Evolutionary conservation across 2,888 invertebrate species (phyloP).

Genomic region (Hydriomena furcata): DNA sequence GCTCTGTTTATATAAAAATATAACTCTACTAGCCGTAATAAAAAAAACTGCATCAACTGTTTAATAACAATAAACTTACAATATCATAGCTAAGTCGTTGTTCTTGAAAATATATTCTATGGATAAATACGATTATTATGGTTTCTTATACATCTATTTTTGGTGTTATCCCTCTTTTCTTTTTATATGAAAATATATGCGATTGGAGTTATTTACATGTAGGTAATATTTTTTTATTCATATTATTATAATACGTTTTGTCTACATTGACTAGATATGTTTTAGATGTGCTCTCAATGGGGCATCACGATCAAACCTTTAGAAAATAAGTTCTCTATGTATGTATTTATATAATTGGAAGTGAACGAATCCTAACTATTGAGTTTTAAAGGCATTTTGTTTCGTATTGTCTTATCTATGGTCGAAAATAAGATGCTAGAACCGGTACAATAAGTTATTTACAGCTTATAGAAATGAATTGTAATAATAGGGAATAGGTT

Average conservation of each 20-base stretch:
- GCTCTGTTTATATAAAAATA: conserved; percentile 25
- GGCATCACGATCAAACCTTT: conserved; percentile 64
- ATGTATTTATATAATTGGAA: conserved; percentile 45
- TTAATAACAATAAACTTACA: conserved; percentile 6
- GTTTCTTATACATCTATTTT: conserved; percentile 44
- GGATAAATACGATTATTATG: conserved; percentile 44
- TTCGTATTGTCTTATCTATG: conserved; percentile 83
- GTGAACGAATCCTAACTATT: conserved; percentile 77
- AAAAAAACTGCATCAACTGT: not conserved
- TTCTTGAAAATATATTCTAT: conserved; percentile 35
- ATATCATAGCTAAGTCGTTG: conserved; percentile 21
- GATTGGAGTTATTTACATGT: conserved; percentile 74
- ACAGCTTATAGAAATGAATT: not conserved
- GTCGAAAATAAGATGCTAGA: conserved; percentile 59
- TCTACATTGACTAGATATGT: conserved; percentile 83
- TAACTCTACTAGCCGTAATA: conserved; percentile 12
- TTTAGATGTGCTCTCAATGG: conserved; percentile 70
- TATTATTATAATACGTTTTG: conserved; percentile 50
- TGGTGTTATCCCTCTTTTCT: conserved; percentile 49
- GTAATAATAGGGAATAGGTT: not conserved
- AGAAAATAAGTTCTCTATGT: conserved; percentile 74
- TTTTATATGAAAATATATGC: conserved; percentile 71
- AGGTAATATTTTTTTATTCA: conserved; percentile 36
- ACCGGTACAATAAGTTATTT: conserved; percentile 39
- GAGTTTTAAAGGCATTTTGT: conserved; percentile 78